Base-by-base conservation (phyloP, 2,888 invertebrate genomes). In the Eueremaeus valkanovi region DNA sequence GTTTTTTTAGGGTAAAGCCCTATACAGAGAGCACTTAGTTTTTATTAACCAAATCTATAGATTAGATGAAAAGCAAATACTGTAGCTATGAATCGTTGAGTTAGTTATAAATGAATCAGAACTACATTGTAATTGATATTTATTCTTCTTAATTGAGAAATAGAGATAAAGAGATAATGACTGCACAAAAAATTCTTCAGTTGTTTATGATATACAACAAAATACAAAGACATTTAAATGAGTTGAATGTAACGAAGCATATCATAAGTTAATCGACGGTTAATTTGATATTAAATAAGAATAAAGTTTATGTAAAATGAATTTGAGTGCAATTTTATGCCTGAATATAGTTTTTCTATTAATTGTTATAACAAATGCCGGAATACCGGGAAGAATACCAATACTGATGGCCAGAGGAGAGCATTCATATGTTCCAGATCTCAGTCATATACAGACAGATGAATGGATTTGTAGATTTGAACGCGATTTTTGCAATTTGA, bases 401-500 rank as follows among this genome's bases (percentile, higher is more conserved):
- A 40, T 68, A 9, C 13, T 68, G 31, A 68, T 68, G 68, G 3
- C n/a, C 9, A 40, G 66, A n/a, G 36, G n/a, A 9, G 36, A 66
- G 8, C 36, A 27, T 11, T 21, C 24, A n/a, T n/a, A n/a, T n/a
- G n/a, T n/a, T n/a, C n/a, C n/a, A n/a, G n/a, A n/a, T n/a, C n/a
- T n/a, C n/a, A n/a, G n/a, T n/a, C n/a, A n/a, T n/a, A n/a, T n/a
- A n/a, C n/a, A n/a, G n/a, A n/a, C 31, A 1, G 8, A 42, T 42
- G 27, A 33, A 21, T 68, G 68, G 68, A 68, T 21, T 27, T 68
- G 68, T 68, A 36, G 24, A 9, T 68, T 68, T 42, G 68, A 68
- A n/a, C 36, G 21, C 21, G 68, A 68, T 11, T 68, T 68, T 68
- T 68, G 68, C n/a, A 40, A 42, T 27, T 11, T 68, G 18, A 68